phyloP scores from a whole-genome alignment of 53 echinoderm and acorn worm species.

The Echinometra lucunter region DNA sequence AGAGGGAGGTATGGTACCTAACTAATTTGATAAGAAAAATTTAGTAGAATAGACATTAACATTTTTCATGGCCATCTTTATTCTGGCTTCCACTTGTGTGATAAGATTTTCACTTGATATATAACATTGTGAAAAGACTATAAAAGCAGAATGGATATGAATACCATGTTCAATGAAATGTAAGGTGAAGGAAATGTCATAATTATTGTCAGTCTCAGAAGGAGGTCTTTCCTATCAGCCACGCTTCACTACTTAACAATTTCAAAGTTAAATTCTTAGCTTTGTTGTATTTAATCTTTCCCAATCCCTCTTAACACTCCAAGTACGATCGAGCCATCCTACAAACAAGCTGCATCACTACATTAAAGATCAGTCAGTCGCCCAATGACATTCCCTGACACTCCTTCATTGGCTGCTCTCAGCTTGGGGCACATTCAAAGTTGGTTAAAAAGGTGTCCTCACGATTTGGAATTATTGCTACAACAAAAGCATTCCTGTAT shows the following conservation, averaged over 20 bases:
- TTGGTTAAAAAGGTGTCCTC: not conserved
- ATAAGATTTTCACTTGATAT: not conserved
- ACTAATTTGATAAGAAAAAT: not conserved
- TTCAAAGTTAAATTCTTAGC: slow-evolving; percentile 34
- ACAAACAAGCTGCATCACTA: not conserved
- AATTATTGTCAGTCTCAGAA: not conserved
- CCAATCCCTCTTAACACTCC: slow-evolving; percentile 18
- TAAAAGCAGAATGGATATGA: not conserved
- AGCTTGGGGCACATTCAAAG: not conserved
- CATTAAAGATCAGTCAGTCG: not conserved
- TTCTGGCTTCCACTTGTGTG: not conserved
- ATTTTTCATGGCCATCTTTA: not conserved
- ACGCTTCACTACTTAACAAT: not conserved
- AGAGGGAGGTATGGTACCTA: not conserved
- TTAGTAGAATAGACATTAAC: not conserved
- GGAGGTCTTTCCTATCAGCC: slow-evolving; percentile 24
- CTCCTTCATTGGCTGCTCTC: not conserved
- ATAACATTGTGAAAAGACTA: not conserved
- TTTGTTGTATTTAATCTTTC: slow-evolving; percentile 16
- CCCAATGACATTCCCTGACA: not conserved
- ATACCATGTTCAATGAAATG: not conserved
- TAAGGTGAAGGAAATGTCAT: not conserved
- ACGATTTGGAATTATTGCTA: slow-evolving; percentile 20
- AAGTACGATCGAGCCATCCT: not conserved
- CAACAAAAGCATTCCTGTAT: slow-evolving; percentile 9